Conservation (phyloP, 1,140 invertebrate genomes). For the Planococcus citri region DNA sequence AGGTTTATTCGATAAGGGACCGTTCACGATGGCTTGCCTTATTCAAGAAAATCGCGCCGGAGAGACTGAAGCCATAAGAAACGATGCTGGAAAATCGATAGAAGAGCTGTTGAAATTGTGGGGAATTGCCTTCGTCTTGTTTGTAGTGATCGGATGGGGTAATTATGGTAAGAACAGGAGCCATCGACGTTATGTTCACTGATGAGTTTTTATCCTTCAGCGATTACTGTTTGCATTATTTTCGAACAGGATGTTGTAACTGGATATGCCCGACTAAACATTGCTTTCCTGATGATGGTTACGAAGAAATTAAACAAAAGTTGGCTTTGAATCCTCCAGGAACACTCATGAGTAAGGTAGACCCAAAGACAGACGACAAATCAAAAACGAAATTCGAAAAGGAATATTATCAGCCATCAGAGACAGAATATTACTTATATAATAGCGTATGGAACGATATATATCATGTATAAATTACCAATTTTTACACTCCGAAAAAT, state of each 20-base stretch:
- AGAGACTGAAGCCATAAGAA: not conserved
- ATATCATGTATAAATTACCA: not conserved
- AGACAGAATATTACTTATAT: constrained; percentile 10
- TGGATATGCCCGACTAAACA: not conserved
- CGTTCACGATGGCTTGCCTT: not conserved
- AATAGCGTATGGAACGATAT: not conserved
- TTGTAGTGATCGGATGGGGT: not conserved
- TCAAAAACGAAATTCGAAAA: not conserved
- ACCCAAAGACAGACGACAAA: not conserved
- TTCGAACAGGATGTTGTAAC: not conserved
- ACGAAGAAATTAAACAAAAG: not conserved
- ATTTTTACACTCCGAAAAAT: too few species aligned
- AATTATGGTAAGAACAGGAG: not conserved
- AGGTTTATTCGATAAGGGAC: not conserved
- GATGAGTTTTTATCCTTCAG: not conserved
- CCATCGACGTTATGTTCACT: not conserved
- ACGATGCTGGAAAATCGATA: not conserved
- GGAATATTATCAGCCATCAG: not conserved
- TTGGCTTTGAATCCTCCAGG: not conserved
- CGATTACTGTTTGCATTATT: not conserved
- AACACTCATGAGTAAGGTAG: not conserved
- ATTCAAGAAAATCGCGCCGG: not conserved
- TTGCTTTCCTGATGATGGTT: not conserved
- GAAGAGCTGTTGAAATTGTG: not conserved
- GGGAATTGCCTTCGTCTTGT: not conserved